Evolutionary conservation across 2,113 vertebrate genomes (phyloP).

Genomic region (Craseonycteris thonglongyai): DNA sequence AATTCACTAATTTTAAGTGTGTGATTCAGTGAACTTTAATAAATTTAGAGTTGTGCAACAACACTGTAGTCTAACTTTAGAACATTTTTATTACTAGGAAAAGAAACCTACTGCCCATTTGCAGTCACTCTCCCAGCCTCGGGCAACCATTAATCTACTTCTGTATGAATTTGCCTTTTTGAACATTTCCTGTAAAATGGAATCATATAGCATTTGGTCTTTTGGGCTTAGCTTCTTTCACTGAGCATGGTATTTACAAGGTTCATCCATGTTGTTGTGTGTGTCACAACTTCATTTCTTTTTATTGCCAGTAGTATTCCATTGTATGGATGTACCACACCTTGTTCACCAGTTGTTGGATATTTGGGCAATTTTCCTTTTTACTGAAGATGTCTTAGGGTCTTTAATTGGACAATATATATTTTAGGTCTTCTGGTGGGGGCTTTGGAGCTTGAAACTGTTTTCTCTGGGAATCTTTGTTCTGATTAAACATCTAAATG

Average conservation of each 20-base stretch:
- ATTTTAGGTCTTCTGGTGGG: neutral
- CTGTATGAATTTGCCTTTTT: neutral
- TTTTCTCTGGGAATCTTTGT: neutral
- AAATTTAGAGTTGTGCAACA: neutral
- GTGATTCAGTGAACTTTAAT: neutral
- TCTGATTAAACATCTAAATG: neutral
- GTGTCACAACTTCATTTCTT: neutral
- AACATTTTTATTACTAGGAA: neutral
- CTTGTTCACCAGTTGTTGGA: neutral
- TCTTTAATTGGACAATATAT: neutral
- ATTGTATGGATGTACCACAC: neutral
- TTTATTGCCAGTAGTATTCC: neutral
- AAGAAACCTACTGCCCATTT: neutral
- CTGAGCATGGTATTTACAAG: neutral
- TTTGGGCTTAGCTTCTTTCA: neutral
- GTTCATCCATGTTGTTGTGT: rapidly evolving
- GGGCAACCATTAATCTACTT: neutral
- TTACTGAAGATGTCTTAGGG: neutral
- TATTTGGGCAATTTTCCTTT: neutral
- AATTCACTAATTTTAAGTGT: neutral
- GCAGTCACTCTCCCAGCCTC: neutral
- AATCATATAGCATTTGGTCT: neutral
- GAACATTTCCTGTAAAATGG: neutral
- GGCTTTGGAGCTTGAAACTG: neutral
- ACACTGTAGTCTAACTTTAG: neutral